A percentile compares a stretch with the other conserved stretches of the same genome.
Evolutionary conservation across 2,888 invertebrate genomes (phyloP).

Genomic region (Baccha elongata): DNA sequence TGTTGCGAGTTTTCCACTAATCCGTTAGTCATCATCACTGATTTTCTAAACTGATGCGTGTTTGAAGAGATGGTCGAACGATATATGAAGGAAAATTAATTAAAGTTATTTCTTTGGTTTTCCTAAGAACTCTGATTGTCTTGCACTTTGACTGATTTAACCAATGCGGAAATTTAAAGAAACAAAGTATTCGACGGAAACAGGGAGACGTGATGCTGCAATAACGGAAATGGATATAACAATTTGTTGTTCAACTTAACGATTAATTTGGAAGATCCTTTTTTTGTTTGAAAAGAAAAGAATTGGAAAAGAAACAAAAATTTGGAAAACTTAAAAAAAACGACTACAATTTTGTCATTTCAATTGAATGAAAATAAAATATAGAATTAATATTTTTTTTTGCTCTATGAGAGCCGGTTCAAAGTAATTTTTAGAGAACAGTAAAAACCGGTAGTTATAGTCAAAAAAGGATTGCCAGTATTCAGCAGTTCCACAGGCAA

Average conservation of each 20-base stretch:
- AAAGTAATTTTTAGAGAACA: slow-evolving; percentile 32
- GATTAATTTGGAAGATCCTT: background rate
- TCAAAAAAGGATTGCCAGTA: slow-evolving; percentile 47
- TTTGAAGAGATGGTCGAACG: slow-evolving; percentile 2
- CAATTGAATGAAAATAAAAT: slow-evolving; percentile 29
- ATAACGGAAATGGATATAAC: slow-evolving; percentile 11
- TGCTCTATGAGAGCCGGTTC: slow-evolving; percentile 5
- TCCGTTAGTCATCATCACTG: slow-evolving; percentile 77
- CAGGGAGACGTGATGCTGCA: slow-evolving; percentile 54
- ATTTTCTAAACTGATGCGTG: slow-evolving; percentile 19
- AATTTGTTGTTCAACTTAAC: too few relatives aligned
- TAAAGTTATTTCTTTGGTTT: slow-evolving; percentile 12
- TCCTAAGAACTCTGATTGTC: slow-evolving; percentile 58
- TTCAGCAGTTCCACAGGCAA: slow-evolving; percentile 39
- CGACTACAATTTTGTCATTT: slow-evolving; percentile 41
- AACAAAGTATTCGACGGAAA: slow-evolving; percentile 52
- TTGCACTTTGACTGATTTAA: slow-evolving; percentile 52
- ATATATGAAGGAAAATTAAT: slow-evolving; percentile 17
- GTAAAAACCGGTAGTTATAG: slow-evolving; percentile 37
- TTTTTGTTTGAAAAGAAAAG: slow-evolving; percentile 12
- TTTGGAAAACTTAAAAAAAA: slow-evolving; percentile 43
- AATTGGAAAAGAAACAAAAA: slow-evolving; percentile 43
- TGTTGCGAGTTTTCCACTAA: slow-evolving; percentile 76
- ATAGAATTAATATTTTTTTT: slow-evolving; percentile 1
- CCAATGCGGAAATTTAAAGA: slow-evolving; percentile 54